Conservation (phyloP, 2,113 vertebrate species). For the Rattus norvegicus region GRCr8 NC_086023.1:121500001-121500500, state of each 20-base stretch:
- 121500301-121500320: conserved; percentile 67
- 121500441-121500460: not conserved
- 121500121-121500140: not conserved
- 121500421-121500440: not conserved
- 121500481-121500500: not conserved
- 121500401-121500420: conserved; percentile 82
- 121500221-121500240: conserved; percentile 26
- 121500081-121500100: not conserved
- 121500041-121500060: not conserved
- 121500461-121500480: not conserved
- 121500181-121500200: conserved; percentile 59
- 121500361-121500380: conserved; percentile 80
- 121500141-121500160: not conserved
- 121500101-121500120: not conserved
- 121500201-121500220: conserved; percentile 69
- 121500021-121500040: not conserved
- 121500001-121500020: not conserved
- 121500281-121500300: conserved; percentile 87
- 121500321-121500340: conserved; percentile 84
- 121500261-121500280: conserved; percentile 69
- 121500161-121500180: not conserved
- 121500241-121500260: conserved; percentile 59
- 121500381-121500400: conserved; percentile 81
- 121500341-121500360: conserved; percentile 65
- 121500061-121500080: not conserved